Base-by-base conservation (phyloP, 2,113 vertebrate species). In the Trichomycterus rosablanca region DNA sequence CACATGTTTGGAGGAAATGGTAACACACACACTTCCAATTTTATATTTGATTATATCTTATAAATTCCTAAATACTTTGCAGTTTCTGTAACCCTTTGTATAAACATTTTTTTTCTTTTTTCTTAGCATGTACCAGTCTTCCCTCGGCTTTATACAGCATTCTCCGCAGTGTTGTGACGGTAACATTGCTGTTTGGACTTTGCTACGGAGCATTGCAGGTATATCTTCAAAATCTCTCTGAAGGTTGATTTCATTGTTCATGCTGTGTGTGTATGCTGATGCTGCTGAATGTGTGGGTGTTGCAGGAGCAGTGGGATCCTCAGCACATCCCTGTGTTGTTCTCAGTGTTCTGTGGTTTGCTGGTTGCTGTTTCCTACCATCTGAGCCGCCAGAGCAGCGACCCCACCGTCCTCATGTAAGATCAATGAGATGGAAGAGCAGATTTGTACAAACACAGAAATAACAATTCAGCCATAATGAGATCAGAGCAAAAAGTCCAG, bases 261-360 rank as follows among this genome's bases (percentile, higher is more conserved):
- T n/a, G n/a, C n/a, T n/a, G n/a, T n/a, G n/a, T 51, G 11, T 30
- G 8, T 2, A 28, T 2, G 0, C 12, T 50, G 18, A 8, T 51
- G 26, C 58, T 0, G 59, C 0, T 60, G 10, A 49, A 15, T 72
- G 7, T 40, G 10, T 59, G 15, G 42, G 42, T 55, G 9, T 72
- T 10, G 44, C 66, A 98, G 96, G 95, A 98, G 80, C 90, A 89
- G 2, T 98, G 95, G 95, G 95, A 97, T 81, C 92, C 92, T 46
- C 94, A 97, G 40, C 96, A 98, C 88, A 94, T 98, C 86, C 96
- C 96, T 16, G 95, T 97, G 50, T 87, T 98, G 57, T 98, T 98
- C 70, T 98, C 96, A 7, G 79, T 98, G 63, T 98, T 98, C 80
- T 98, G 96, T 78, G 96, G 96, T 73, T 91, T 97, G 49, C 78